Conservation (phyloP, 1,140 invertebrate genomes). For the Pseudomyrmex flavicornis region DNA sequence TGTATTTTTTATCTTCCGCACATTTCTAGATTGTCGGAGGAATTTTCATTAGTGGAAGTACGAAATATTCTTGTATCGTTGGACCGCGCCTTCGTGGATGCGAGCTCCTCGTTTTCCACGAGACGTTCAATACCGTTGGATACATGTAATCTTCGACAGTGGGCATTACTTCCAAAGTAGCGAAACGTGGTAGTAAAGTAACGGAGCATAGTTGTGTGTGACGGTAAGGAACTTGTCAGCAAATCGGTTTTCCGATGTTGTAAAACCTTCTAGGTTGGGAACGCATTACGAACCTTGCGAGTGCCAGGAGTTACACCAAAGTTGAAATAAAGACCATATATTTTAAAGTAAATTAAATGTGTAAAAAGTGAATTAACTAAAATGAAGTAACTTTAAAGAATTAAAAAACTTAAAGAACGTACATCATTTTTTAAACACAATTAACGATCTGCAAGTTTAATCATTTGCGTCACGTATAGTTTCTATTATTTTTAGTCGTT, state of each 20-base stretch:
- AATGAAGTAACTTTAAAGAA: background rate
- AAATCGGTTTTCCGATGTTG: constrained; percentile 57
- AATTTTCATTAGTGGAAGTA: constrained; percentile 53
- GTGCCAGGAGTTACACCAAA: background rate
- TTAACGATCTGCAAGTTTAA: no score
- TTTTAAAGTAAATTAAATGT: background rate
- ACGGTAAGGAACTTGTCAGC: constrained; percentile 50
- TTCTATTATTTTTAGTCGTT: no score
- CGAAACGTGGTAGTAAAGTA: constrained; percentile 50
- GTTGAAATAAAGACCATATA: background rate
- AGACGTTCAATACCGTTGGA: constrained; percentile 52
- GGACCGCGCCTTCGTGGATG: constrained; percentile 29
- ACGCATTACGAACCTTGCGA: background rate
- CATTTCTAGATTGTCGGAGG: constrained; percentile 42
- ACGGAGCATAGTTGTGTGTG: constrained; percentile 34
- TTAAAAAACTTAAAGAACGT: background rate
- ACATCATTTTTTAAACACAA: no score
- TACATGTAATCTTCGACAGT: constrained; percentile 59
- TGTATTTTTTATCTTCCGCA: background rate
- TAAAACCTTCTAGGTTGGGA: background rate
- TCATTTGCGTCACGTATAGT: no score
- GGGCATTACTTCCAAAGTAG: constrained; percentile 40
- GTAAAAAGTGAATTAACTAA: constrained; percentile 7
- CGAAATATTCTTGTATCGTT: constrained; percentile 53
- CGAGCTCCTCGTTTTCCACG: constrained; percentile 53